Base-by-base conservation (phyloP, 1,140 invertebrate species). In the Scaptodrosophila lebanonensis region DNA sequence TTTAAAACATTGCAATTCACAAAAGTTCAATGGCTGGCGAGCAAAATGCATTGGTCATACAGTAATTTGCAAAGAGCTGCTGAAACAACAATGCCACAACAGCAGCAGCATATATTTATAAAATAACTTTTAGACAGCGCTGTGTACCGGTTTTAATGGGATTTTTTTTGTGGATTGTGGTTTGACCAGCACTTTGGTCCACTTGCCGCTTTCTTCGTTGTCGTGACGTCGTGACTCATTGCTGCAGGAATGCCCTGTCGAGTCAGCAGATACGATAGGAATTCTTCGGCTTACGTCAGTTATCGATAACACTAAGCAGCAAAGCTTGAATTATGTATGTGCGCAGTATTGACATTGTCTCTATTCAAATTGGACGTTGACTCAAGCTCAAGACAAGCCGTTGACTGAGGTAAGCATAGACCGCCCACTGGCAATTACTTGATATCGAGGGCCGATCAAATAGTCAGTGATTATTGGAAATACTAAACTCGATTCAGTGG, bases 11-110 rank as follows among this genome's bases (percentile, higher is more conserved):
- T 40, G 45, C 39, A 13, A 61, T 40, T 52, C 54, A 48, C 39
- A 62, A 72, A 69, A 79, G 73, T 82, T 79, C 73, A 79, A 64
- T 79, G 71, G 61, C 71, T 75, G 72, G 29, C 48, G 52, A 49
- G 29, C 33, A 38, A 58, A 77, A 63, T 63, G 62, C 66, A 70
- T 59, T 59, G 20, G 54, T 17, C 35, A 32, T 59, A 63, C 58
- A 50, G 45, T 35, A 75, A 72, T 59, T 59, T 22, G 18, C 16
- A 17, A 50, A 33, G n/a, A n/a, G 39, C 25, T 60, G 30, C 35
- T 32, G 12, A 42, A 42, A 35, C 22, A 38, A 43, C 20, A 18
- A 43, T 27, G 42, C 43, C 45, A 42, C 6, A 27, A 17, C 13
- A 61, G 48, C 29, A 33, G 52, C 45, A 33, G 29, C 51, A n/a